phyloP scores from a whole-genome alignment of 2,888 invertebrate species.

The Scelioninae gen. 1 region DNA sequence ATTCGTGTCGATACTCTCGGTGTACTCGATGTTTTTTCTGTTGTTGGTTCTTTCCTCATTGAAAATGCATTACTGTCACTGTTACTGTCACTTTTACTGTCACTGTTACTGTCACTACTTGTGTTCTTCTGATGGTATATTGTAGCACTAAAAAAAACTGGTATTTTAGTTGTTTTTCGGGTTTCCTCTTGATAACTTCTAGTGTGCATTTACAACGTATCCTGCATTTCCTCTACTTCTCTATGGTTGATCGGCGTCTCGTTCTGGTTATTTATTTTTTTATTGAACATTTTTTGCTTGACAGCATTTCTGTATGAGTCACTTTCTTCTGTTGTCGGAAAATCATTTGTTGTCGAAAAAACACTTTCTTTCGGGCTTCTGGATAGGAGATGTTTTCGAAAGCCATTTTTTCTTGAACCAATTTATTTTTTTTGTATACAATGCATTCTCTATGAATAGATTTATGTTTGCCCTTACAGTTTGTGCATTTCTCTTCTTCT shows the following conservation, averaged over 20 bases:
- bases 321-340: slow-evolving; percentile 19
- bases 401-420: slow-evolving; percentile 22
- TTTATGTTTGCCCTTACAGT: neutral
- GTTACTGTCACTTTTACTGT: too few relatives aligned
- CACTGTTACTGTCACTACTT: too few relatives aligned
- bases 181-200: neutral
- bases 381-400: slow-evolving; percentile 21
- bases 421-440: neutral
- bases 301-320: neutral
- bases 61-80: too few relatives aligned
- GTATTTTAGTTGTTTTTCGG: neutral
- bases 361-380: slow-evolving; percentile 9
- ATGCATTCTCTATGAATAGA: neutral
- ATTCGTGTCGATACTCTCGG: too few relatives aligned
- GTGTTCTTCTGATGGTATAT: too few relatives aligned
- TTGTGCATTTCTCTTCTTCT: neutral
- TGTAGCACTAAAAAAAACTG: neutral
- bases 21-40: too few relatives aligned
- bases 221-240: neutral
- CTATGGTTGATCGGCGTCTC: neutral
- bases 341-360: slow-evolving; percentile 17
- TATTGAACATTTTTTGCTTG: neutral
- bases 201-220: neutral
- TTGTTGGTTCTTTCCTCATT: too few relatives aligned
- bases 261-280: neutral